A percentile compares a stretch with the other conserved stretches of the same genome.
Evolutionary conservation across 2,888 invertebrate species (phyloP).

Genomic region (Exocentrus adspersus): DNA sequence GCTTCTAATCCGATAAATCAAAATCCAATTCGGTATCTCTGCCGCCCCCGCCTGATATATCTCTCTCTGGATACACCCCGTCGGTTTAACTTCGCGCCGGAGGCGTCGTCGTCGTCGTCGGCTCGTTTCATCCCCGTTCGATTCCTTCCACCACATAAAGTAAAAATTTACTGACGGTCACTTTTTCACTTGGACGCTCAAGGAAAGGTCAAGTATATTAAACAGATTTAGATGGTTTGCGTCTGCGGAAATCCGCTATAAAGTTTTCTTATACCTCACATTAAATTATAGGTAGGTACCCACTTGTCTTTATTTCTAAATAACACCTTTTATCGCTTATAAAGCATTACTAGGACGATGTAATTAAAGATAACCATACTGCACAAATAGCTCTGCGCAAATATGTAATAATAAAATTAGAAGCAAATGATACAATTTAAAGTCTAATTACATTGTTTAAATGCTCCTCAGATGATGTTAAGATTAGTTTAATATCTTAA

Average conservation of each 20-base stretch:
- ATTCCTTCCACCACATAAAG: slow-evolving; percentile 57
- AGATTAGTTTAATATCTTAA: slow-evolving; percentile 35
- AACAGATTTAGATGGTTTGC: slow-evolving; percentile 31
- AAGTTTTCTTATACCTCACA: slow-evolving; percentile 22
- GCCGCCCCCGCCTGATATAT: slow-evolving; percentile 35
- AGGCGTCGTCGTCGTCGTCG: slow-evolving; percentile 40
- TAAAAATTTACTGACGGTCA: slow-evolving; percentile 56
- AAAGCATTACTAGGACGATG: too few relatives aligned
- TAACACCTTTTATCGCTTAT: too few relatives aligned
- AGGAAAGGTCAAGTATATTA: slow-evolving; percentile 52
- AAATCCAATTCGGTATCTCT: slow-evolving; percentile 38
- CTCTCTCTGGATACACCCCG: slow-evolving; percentile 45
- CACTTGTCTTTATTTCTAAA: too few relatives aligned
- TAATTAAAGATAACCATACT: too few relatives aligned
- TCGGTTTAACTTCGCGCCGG: slow-evolving; percentile 49
- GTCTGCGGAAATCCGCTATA: slow-evolving; percentile 27
- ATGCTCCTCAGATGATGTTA: slow-evolving; percentile 29
- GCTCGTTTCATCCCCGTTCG: slow-evolving; percentile 46
- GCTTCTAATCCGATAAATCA: slow-evolving; percentile 45
- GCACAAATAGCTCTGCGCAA: not conserved
- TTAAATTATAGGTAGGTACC: too few relatives aligned
- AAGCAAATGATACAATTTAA: slow-evolving; percentile 24
- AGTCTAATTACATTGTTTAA: slow-evolving; percentile 28
- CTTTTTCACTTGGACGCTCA: slow-evolving; percentile 52
- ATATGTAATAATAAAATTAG: slow-evolving; percentile 2